These are phyloP conservation scores for Gryon sp. DNA, from an alignment of 1,140 invertebrate species.

Conservation along the genomic window DNA sequence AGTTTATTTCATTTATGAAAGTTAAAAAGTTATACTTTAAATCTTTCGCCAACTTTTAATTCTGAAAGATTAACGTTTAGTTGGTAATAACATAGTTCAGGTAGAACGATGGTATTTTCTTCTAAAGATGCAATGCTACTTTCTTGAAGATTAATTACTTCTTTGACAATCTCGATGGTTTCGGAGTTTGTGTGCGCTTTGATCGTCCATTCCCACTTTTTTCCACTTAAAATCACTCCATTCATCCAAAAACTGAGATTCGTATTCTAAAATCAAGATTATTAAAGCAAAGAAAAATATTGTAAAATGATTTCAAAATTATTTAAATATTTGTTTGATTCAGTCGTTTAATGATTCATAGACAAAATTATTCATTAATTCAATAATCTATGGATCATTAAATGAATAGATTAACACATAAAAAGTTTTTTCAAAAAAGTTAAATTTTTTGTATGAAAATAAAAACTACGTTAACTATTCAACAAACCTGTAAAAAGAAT, in stretches of 20 bases:
- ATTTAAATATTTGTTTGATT: too few species aligned
- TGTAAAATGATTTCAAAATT: background rate
- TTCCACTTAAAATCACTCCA: slow-evolving; percentile 49
- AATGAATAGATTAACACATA: too few species aligned
- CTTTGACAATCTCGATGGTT: slow-evolving; percentile 64
- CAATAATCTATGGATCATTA: too few species aligned
- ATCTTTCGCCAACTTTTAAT: slow-evolving; percentile 50
- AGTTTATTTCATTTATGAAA: too few species aligned
- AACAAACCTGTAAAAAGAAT: slow-evolving; percentile 73
- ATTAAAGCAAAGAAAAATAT: too few species aligned
- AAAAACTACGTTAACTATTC: slow-evolving; percentile 1
- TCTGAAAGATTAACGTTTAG: slow-evolving; percentile 67
- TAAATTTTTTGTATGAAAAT: background rate
- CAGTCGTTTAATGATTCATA: too few species aligned
- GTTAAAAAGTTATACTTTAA: slow-evolving; percentile 52
- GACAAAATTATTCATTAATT: too few species aligned
- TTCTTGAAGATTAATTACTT: slow-evolving; percentile 67
- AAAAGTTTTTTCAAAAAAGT: too few species aligned
- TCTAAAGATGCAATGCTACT: slow-evolving; percentile 26
- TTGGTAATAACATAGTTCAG: slow-evolving; percentile 59
- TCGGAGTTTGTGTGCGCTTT: slow-evolving; percentile 54
- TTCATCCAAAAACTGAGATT: slow-evolving; percentile 70
- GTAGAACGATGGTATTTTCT: slow-evolving; percentile 62
- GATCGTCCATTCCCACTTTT: slow-evolving; percentile 71
- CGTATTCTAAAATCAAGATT: slow-evolving; percentile 67